Percentiles rank a stretch among this genome's conserved stretches.
These are phyloP conservation scores for Leuctra nigra DNA, from an alignment of 2,888 invertebrate genomes.

Conservation along the genomic window DNA sequence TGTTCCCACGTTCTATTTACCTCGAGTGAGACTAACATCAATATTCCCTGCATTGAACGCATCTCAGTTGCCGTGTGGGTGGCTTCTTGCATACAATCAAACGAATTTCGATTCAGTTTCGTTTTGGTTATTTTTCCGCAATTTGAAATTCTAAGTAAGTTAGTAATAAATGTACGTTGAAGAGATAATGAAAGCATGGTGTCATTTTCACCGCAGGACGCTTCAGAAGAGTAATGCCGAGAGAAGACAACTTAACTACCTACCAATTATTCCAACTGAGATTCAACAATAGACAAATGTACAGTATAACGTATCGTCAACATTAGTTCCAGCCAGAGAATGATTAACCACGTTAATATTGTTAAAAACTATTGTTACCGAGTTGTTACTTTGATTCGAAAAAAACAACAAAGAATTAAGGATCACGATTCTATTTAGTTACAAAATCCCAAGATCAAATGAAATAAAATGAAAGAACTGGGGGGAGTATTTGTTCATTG, in stretches of 20 bases:
- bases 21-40: background rate
- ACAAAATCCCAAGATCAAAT: conserved; percentile 24
- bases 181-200: background rate
- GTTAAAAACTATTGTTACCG: conserved; percentile 7
- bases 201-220: conserved; percentile 12
- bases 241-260: background rate
- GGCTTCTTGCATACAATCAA: background rate
- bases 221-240: background rate
- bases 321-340: background rate
- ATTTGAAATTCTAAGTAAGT: background rate
- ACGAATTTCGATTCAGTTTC: background rate
- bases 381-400: conserved; percentile 15
- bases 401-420: conserved; percentile 17
- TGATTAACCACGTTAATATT: conserved; percentile 13
- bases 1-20: background rate
- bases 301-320: background rate
- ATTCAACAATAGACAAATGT: conserved; percentile 1
- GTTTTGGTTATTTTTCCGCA: background rate
- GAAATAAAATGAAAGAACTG: conserved; percentile 15
- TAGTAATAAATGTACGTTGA: background rate
- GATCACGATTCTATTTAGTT: conserved; percentile 24
- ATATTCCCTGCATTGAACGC: background rate
- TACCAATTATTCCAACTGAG: background rate
- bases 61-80: background rate
- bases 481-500: conserved; percentile 17